phyloP scores from a whole-genome alignment of 1,140 invertebrate genomes.

The Apis dorsata region DNA sequence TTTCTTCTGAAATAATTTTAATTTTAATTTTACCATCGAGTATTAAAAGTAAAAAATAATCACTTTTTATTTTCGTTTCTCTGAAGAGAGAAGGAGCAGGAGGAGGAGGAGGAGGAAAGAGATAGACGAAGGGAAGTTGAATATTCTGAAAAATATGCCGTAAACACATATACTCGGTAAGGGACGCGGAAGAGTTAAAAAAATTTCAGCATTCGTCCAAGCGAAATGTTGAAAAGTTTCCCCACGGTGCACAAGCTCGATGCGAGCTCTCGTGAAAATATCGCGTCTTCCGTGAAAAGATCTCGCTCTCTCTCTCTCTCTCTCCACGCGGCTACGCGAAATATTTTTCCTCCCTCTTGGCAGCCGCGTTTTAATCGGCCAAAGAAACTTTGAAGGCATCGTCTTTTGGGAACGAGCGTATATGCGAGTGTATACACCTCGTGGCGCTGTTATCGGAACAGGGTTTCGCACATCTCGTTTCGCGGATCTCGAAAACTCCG shows the following conservation, averaged over 20 bases:
- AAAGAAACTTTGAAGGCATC: slow-evolving; percentile 50
- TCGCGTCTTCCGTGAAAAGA: slow-evolving; percentile 44
- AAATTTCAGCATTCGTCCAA: slow-evolving; percentile 37
- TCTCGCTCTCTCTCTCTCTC: slow-evolving; percentile 9
- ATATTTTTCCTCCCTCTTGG: slow-evolving; percentile 45
- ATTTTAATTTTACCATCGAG: not conserved
- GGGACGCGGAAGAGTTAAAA: slow-evolving; percentile 24
- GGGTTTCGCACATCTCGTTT: slow-evolving; percentile 57
- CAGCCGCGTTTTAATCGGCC: slow-evolving; percentile 36
- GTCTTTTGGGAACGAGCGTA: slow-evolving; percentile 56
- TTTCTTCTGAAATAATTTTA: no score
- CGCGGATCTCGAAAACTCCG: slow-evolving; percentile 59
- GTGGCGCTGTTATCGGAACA: slow-evolving; percentile 38
- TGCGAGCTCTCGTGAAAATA: slow-evolving; percentile 49
- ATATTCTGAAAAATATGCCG: not conserved
- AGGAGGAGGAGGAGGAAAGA: not conserved
- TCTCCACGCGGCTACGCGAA: not conserved
- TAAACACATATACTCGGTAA: not conserved
- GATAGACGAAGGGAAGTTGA: not conserved
- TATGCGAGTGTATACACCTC: slow-evolving; percentile 37
- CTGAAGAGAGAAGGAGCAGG: not conserved
- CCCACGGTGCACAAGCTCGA: slow-evolving; percentile 18
- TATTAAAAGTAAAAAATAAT: not conserved
- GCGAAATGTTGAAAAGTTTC: slow-evolving; percentile 46
- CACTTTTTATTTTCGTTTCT: not conserved